Evolutionary conservation across 23 tunicate genomes (phyloP).

Genomic region (Clavelina lepadiformis): DNA sequence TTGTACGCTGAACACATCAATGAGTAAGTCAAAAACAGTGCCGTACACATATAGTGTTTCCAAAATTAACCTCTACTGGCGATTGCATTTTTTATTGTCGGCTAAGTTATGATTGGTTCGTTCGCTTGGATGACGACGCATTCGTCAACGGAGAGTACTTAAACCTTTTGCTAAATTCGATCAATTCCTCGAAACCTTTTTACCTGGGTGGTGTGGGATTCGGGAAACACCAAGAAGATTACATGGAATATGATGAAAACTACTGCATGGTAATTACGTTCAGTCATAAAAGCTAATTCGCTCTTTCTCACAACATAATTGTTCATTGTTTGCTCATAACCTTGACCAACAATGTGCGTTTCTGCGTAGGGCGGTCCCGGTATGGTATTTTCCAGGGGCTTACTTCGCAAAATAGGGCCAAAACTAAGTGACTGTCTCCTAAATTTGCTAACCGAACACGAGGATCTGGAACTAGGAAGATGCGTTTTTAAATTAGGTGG

Average conservation of each 20-base stretch:
- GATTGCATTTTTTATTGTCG: neutral
- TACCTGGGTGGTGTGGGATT: slow-evolving; percentile 49
- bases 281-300: too few relatives aligned
- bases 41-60: too few relatives aligned
- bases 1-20: slow-evolving; percentile 27
- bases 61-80: neutral
- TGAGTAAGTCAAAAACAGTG: neutral
- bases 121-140: slow-evolving; percentile 52
- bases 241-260: slow-evolving; percentile 19
- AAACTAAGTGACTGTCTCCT: slow-evolving; percentile 41
- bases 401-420: slow-evolving; percentile 38
- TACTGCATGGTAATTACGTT: slow-evolving; percentile 66
- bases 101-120: slow-evolving; percentile 44
- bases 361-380: slow-evolving; percentile 66
- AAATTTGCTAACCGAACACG: slow-evolving; percentile 65
- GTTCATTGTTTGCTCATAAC: neutral
- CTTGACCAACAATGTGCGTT: neutral
- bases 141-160: slow-evolving; percentile 22
- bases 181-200: slow-evolving; percentile 24
- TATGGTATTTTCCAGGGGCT: slow-evolving; percentile 27
- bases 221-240: slow-evolving; percentile 52
- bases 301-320: too few relatives aligned
- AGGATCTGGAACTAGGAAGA: slow-evolving; percentile 85
- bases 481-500: slow-evolving; percentile 24
- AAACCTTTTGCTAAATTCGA: slow-evolving; percentile 2